Conservation (phyloP, 1,140 invertebrate species). For the Drosophila burlai region DNA sequence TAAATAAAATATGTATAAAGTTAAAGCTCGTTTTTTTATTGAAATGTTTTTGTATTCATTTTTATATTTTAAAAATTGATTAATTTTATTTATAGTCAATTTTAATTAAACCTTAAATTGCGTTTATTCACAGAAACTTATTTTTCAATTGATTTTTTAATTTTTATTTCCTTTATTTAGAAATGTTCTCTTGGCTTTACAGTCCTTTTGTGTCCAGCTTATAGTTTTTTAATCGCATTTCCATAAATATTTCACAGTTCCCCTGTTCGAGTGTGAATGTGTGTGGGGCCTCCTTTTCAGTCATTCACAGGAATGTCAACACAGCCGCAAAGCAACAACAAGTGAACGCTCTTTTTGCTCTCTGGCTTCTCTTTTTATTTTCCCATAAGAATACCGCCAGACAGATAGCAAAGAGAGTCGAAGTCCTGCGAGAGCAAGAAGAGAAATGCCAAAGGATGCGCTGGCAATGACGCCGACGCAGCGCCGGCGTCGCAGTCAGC, state of each 20-base stretch:
- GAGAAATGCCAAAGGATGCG: constrained; percentile 43
- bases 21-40: not conserved
- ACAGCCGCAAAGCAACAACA: constrained; percentile 39
- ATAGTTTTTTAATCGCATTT: no score
- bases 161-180: no score
- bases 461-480: constrained; percentile 8
- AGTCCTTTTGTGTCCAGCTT: no score
- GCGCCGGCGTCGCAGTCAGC: constrained; percentile 51
- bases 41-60: not conserved
- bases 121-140: no score
- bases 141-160: no score
- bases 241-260: no score
- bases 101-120: no score
- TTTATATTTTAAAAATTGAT: no score
- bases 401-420: constrained; percentile 67
- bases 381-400: constrained; percentile 19
- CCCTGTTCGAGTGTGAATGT: no score
- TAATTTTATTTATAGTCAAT: no score
- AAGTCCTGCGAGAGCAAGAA: constrained; percentile 18
- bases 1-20: not conserved
- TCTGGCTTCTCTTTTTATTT: constrained; percentile 19
- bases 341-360: constrained; percentile 20
- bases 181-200: no score
- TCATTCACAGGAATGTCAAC: constrained; percentile 34
- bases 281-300: not conserved